These are phyloP conservation scores for Cossypha polioptera DNA, from an alignment of 2,797 vertebrate genomes.

Conservation along the genomic window DNA sequence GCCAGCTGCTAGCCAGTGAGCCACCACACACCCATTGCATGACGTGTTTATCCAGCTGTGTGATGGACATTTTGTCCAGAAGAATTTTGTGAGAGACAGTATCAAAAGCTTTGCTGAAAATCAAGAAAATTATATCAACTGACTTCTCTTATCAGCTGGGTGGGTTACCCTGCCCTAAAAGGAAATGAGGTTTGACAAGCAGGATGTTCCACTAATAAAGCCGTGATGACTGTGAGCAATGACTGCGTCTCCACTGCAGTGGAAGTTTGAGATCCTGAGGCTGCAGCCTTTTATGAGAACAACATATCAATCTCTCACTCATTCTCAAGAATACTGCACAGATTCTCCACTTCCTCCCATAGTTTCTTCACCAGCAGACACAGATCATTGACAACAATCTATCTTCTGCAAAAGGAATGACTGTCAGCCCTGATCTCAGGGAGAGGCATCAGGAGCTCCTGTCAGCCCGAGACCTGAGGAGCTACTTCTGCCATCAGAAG, in stretches of 20 bases:
- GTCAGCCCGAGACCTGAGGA: not conserved
- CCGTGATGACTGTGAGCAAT: not conserved
- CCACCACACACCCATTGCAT: not conserved
- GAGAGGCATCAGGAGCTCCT: not conserved
- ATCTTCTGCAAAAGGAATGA: not conserved
- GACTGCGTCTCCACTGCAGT: fast-evolving
- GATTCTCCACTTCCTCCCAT: not conserved
- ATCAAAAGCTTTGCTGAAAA: not conserved
- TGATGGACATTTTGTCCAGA: not conserved
- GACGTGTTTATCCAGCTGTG: not conserved
- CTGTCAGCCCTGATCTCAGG: not conserved
- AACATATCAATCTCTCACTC: not conserved
- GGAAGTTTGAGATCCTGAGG: not conserved
- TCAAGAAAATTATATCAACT: not conserved
- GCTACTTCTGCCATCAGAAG: not conserved
- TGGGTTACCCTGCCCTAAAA: not conserved
- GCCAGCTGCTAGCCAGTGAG: not conserved
- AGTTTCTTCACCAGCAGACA: not conserved
- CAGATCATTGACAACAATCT: not conserved
- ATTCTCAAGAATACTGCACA: not conserved
- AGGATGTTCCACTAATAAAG: not conserved
- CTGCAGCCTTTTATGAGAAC: not conserved
- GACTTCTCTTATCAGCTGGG: not conserved
- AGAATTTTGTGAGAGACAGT: not conserved
- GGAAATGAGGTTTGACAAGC: not conserved